phyloP scores from a whole-genome alignment of 2,113 vertebrate genomes.

The Anolis sagrei region DNA sequence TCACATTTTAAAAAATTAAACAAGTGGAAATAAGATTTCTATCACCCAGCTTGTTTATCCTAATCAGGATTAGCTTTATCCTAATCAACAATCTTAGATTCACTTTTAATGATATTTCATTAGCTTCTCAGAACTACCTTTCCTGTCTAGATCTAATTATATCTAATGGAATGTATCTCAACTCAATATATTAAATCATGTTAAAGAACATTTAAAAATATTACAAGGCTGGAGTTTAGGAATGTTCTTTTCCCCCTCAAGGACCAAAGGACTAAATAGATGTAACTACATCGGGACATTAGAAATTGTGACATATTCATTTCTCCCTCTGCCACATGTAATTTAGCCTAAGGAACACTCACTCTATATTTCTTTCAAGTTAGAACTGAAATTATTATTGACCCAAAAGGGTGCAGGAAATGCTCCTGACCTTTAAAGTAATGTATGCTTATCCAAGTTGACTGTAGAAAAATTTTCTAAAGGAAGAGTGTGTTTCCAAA shows the following conservation, averaged over 20 bases:
- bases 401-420: constrained; percentile 6
- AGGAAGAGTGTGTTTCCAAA: not conserved
- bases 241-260: constrained; percentile 55
- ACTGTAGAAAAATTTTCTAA: not conserved
- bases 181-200: constrained; percentile 86
- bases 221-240: constrained; percentile 58
- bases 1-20: constrained; percentile 69
- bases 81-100: constrained; percentile 86
- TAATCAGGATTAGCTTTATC: constrained; percentile 86
- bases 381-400: constrained; percentile 24
- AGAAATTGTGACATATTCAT: constrained; percentile 17
- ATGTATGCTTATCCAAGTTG: constrained; percentile 41
- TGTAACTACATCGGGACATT: not conserved
- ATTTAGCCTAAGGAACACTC: constrained; percentile 17
- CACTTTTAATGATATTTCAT: constrained; percentile 88
- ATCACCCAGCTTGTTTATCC: constrained; percentile 82
- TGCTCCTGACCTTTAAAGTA: constrained; percentile 10
- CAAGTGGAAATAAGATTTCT: constrained; percentile 73
- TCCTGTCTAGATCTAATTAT: constrained; percentile 88
- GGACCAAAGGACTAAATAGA: constrained; percentile 54
- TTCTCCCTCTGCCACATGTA: not conserved
- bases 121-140: constrained; percentile 85
- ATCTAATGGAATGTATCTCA: constrained; percentile 88
- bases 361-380: not conserved
- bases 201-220: constrained; percentile 71